Evolutionary conservation across 2,113 vertebrate genomes (phyloP), one percentile per base, ranked within the genome.

Genomic region (Baryphthengus martii): DNA sequence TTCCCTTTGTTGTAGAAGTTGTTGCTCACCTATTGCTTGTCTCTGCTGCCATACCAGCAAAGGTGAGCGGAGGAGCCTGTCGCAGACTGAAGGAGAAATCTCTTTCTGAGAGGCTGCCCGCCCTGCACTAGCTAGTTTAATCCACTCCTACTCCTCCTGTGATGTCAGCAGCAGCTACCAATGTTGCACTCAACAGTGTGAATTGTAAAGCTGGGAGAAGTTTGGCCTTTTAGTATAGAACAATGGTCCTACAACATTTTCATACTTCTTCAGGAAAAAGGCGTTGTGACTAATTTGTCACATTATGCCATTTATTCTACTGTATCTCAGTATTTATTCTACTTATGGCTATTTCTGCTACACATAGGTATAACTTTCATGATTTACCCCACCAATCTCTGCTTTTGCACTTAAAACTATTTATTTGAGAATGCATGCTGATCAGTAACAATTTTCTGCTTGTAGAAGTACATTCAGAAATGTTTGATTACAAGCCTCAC

Each of bases 131-230:
- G 11, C 10, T n/a, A 16, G 1, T 24, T 47, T 71, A 66, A 62
- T 7, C 45, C 14, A 9, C 18, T 62, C 12, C 42, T 55, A 17
- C 42, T 29, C 8, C 17, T 81, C 9, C 37, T 26, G 9, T 6
- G 62, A 35, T 2, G 5, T 23, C 73, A 55, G 10, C 3, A 56
- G 47, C 18, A 83, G 20, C 12, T 40, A 25, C 12, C 26, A 58
- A 28, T 0, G 0, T 11, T 53, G 20, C 14, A 45, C 70, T 66
- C 50, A 25, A 23, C 13, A 74, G 9, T 1, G 18, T 4, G 14
- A 17, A 33, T 40, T 0, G 0, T n/a, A 61, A 55, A 56, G 15
- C 6, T 5, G 13, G 20, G 25, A 77, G 33, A 56, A 40, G 8
- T 56, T 28, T 50, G 59, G 29, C 13, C 29, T 78, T 78, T 62